Base-by-base conservation (phyloP, 2,113 vertebrate genomes). In the Odontesthes bonariensis region DNA sequence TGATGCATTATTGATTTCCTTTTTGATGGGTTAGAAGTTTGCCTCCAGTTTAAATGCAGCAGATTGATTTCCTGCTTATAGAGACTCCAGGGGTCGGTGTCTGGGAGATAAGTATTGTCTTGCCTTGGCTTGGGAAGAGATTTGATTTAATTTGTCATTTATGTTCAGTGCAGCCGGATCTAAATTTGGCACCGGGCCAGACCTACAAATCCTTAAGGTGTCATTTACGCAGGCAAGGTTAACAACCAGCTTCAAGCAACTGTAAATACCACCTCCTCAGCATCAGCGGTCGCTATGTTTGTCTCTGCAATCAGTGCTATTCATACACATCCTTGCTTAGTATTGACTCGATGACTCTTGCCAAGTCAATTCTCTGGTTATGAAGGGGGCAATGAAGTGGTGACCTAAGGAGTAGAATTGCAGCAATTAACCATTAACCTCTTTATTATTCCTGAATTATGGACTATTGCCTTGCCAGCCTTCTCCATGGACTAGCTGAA, bases 321-420 rank as follows among this genome's bases (percentile, higher is more conserved):
- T 86, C 86, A 86, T 82, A 73, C 73, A 78, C 81, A 52, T 72
- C 60, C 54, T 86, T 75, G 82, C 68, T 86, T 81, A 71, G 76
- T 86, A 91, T 91, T 84, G 90, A 91, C 89, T 83, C 20, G 14
- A 54, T 31, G 35, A 20, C 72, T 72, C 54, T 64, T 75, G 87
- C 87, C 85, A 85, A 85, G 76, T 80, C 38, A 74, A 55, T 80
- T 79, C 69, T 87, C 60, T 69, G 61, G 74, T 65, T 83, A 38
- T 56, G 66, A 46, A 67, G 51, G 59, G 74, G 59, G n/a, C 81
- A 83, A 83, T 66, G 46, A 74, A 86, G 82, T 67, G 62, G 73
- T 69, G 9, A 12, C 20, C 49, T 59, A 53, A 69, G 19, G 33
- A 65, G 2, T 9, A 56, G 77, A 57, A 65, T 56, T 46, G 63